These are phyloP conservation scores for Pharmacophagus antenor DNA, from an alignment of 2,888 invertebrate species.

Conservation along the genomic window DNA sequence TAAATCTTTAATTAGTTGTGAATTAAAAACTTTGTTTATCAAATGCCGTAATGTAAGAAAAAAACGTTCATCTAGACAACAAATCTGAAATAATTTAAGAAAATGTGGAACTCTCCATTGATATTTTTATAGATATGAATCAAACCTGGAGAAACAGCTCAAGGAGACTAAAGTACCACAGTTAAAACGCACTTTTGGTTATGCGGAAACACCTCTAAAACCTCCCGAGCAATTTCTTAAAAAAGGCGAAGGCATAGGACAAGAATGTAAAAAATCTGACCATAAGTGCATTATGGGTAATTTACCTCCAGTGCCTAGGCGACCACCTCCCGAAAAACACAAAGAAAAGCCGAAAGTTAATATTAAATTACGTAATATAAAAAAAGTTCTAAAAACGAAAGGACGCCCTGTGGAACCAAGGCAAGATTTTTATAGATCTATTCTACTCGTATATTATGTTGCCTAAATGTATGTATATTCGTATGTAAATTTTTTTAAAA, in stretches of 20 bases:
- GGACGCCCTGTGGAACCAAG: slow-evolving; percentile 79
- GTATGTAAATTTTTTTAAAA: background rate
- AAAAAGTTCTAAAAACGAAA: slow-evolving; percentile 75
- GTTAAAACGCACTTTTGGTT: slow-evolving; percentile 84
- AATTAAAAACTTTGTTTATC: too few relatives aligned
- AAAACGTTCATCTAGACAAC: too few relatives aligned
- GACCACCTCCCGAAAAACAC: slow-evolving; percentile 55
- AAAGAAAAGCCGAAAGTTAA: slow-evolving; percentile 66
- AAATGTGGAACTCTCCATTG: background rate
- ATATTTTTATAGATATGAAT: slow-evolving; percentile 64
- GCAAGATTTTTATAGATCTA: slow-evolving; percentile 40
- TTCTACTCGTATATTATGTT: too few relatives aligned
- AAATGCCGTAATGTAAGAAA: too few relatives aligned
- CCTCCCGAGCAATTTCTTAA: slow-evolving; percentile 83
- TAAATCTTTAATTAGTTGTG: too few relatives aligned
- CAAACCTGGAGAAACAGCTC: slow-evolving; percentile 71
- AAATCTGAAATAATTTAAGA: background rate
- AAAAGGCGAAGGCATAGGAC: slow-evolving; percentile 79
- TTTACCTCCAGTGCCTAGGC: slow-evolving; percentile 73
- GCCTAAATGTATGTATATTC: too few relatives aligned
- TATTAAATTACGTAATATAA: slow-evolving; percentile 82
- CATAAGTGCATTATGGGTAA: slow-evolving; percentile 60
- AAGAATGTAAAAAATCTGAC: slow-evolving; percentile 60
- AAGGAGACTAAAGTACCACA: slow-evolving; percentile 67
- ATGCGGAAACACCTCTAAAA: slow-evolving; percentile 81